phyloP scores from a whole-genome alignment of 2,113 vertebrate species.

The Monarcha castaneiventris region DNA sequence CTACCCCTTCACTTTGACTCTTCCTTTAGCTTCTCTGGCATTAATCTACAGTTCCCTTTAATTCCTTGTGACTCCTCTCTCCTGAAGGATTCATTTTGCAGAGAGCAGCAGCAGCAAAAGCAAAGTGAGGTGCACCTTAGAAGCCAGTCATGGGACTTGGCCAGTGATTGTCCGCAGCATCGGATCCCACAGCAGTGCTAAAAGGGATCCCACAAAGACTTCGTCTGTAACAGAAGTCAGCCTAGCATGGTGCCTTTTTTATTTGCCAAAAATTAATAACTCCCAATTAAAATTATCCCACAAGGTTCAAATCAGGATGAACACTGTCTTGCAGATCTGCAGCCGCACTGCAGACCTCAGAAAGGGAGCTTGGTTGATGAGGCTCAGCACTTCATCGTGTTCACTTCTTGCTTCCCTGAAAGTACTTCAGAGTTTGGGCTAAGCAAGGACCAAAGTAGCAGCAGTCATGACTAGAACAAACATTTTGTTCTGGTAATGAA shows the following conservation, averaged over 20 bases:
- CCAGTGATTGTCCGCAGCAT: background rate
- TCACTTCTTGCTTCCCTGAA: background rate
- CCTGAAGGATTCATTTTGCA: background rate
- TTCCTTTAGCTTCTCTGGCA: background rate
- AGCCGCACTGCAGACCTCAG: background rate
- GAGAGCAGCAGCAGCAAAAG: background rate
- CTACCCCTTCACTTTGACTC: background rate
- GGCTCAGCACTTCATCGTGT: background rate
- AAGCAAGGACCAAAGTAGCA: background rate
- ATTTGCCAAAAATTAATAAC: background rate
- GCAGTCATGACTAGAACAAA: background rate
- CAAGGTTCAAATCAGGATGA: background rate
- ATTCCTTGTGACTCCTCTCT: background rate
- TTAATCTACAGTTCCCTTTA: background rate
- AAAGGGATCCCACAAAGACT: background rate
- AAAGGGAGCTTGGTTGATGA: background rate
- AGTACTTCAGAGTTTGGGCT: background rate
- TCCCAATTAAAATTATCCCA: background rate
- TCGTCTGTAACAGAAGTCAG: background rate
- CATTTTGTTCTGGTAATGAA: background rate
- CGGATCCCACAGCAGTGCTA: background rate
- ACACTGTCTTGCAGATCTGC: background rate
- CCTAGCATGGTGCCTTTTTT: background rate
- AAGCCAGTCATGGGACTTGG: background rate
- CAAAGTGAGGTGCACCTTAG: background rate